These are phyloP conservation scores for Morbakka virulenta DNA, from an alignment of 30 jellyfish, hydroid and myxozoan species.

Conservation along the genomic window DNA sequence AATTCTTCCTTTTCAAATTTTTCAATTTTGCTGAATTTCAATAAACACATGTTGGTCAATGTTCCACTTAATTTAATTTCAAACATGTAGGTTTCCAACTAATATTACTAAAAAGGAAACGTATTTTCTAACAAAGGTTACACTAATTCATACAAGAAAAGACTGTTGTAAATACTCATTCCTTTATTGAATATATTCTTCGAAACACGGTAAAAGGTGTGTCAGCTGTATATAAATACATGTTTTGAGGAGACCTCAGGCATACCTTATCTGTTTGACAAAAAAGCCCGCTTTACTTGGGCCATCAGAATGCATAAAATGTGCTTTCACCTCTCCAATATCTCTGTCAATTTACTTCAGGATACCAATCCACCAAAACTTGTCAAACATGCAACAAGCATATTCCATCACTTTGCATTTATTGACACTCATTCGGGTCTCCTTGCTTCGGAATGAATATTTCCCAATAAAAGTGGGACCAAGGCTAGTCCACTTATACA, in stretches of 20 bases:
- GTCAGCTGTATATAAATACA: neutral
- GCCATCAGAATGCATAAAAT: slow-evolving; percentile 54
- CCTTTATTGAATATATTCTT: neutral
- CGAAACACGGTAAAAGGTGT: neutral
- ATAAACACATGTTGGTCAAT: no score
- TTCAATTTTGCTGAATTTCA: no score
- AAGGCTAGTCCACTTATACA: slow-evolving; percentile 15
- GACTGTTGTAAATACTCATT: neutral
- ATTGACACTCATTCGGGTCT: neutral
- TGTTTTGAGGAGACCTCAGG: no score
- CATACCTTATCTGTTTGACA: no score
- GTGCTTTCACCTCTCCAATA: slow-evolving; percentile 16
- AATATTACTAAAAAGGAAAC: no score
- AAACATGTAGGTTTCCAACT: no score
- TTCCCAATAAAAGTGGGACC: slow-evolving; percentile 1
- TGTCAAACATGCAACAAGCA: slow-evolving; percentile 18
- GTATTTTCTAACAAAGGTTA: no score
- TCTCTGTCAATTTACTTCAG: slow-evolving; percentile 28
- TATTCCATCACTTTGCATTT: slow-evolving; percentile 3
- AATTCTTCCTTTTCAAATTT: no score
- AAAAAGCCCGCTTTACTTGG: slow-evolving; percentile 21
- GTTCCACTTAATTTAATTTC: no score
- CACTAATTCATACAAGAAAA: no score
- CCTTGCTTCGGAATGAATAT: neutral
- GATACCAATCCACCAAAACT: slow-evolving; percentile 31